Evolutionary conservation across 2,797 vertebrate species (phyloP).

Genomic region (Hapalemur alaotrensis): DNA sequence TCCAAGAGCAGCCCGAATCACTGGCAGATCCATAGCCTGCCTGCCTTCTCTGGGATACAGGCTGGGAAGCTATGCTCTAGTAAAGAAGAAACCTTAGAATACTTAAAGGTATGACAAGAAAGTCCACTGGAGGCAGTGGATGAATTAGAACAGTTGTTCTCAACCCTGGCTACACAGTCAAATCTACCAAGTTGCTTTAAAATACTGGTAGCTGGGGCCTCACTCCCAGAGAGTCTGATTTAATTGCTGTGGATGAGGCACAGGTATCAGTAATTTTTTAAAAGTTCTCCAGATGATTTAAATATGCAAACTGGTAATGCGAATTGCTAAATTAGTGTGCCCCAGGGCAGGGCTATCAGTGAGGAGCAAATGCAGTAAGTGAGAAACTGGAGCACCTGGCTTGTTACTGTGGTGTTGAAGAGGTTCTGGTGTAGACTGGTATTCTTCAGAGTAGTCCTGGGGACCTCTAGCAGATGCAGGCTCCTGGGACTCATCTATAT

Average conservation of each 20-base stretch:
- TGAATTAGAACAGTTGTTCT: not conserved
- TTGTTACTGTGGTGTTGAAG: not conserved
- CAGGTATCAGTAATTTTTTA: not conserved
- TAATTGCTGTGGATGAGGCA: not conserved
- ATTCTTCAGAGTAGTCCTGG: not conserved
- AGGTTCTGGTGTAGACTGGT: not conserved
- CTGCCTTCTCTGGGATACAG: not conserved
- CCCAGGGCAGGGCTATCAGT: not conserved
- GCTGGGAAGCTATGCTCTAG: not conserved
- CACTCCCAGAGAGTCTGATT: not conserved
- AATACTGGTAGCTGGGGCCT: not conserved
- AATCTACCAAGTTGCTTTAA: not conserved
- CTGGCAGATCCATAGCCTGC: fast-evolving
- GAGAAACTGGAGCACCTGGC: not conserved
- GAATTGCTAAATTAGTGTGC: not conserved
- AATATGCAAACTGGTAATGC: not conserved
- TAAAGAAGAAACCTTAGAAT: not conserved
- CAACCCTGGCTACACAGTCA: no score
- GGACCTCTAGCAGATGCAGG: not conserved
- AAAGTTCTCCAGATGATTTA: not conserved
- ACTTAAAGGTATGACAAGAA: not conserved
- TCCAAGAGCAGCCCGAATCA: not conserved
- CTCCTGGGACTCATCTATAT: not conserved
- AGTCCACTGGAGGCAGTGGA: not conserved
- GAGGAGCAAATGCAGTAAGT: not conserved